Conservation (phyloP, 2,888 invertebrate genomes). For the Capitulum mitella region DNA sequence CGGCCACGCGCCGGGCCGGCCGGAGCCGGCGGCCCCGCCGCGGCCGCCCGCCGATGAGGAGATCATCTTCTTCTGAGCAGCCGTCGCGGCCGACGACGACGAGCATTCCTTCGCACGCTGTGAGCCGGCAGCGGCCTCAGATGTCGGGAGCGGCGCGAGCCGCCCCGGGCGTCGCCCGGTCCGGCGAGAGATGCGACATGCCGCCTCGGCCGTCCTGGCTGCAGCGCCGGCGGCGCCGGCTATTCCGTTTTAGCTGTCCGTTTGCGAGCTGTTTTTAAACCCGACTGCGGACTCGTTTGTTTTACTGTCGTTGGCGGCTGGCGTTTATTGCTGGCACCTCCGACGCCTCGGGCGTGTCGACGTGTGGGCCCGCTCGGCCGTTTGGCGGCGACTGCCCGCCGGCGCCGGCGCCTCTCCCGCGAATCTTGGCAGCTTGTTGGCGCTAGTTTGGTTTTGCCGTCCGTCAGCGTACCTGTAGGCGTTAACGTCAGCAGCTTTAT, state of each 20-base stretch:
- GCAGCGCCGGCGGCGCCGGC: neutral
- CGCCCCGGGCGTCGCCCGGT: neutral
- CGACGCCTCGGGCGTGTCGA: too few species aligned
- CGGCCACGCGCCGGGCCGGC: conserved; percentile 9
- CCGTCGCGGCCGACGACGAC: conserved; percentile 26
- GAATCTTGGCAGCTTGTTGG: too few species aligned
- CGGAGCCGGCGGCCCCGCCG: conserved; percentile 28
- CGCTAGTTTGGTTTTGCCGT: too few species aligned
- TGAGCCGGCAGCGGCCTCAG: neutral
- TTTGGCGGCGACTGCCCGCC: too few species aligned
- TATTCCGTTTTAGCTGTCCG: neutral
- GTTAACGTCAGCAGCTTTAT: too few species aligned
- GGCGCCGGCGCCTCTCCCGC: too few species aligned
- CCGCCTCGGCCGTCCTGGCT: neutral
- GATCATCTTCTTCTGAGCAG: conserved; percentile 36
- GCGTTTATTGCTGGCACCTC: too few species aligned
- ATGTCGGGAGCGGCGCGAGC: neutral
- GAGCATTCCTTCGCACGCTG: conserved; percentile 6
- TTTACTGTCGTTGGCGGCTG: too few species aligned
- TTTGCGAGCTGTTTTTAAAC: too few species aligned
- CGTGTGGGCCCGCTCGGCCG: too few species aligned
- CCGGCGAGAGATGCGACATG: too few species aligned
- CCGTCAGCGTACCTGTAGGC: neutral
- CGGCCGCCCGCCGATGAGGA: conserved; percentile 32
- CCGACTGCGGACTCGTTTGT: too few species aligned